Evolutionary conservation across 2,888 invertebrate species (phyloP).

Genomic region (Ochlodes sylvanus): DNA sequence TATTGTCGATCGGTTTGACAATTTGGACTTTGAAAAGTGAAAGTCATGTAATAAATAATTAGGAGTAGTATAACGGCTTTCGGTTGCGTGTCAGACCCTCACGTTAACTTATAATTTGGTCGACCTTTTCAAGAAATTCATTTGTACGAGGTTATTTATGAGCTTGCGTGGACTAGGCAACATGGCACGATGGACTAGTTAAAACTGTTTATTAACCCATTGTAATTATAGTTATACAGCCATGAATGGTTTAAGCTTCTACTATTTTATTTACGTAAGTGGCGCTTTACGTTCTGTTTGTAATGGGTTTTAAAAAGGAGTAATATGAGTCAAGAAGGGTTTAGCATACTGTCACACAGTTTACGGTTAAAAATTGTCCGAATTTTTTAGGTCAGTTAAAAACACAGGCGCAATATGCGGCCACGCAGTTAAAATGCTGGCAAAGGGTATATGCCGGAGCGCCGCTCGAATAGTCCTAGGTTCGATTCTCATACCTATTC

Average conservation of each 20-base stretch:
- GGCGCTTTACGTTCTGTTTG: too few relatives aligned
- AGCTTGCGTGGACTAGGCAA: constrained; percentile 65
- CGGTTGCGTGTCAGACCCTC: constrained; percentile 71
- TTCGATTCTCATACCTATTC: too few relatives aligned
- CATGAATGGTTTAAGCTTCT: neutral
- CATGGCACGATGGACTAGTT: constrained; percentile 59
- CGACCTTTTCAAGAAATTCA: constrained; percentile 83
- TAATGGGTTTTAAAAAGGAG: too few relatives aligned
- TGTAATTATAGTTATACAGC: constrained; percentile 13
- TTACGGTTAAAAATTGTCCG: too few relatives aligned
- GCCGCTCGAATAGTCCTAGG: too few relatives aligned
- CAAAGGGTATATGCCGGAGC: too few relatives aligned
- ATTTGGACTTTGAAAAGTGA: neutral
- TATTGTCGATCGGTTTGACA: neutral
- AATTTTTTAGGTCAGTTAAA: too few relatives aligned
- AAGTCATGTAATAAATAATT: constrained; percentile 4
- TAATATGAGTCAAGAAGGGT: too few relatives aligned
- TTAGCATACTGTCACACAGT: too few relatives aligned
- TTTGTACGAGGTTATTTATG: constrained; percentile 67
- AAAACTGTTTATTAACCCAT: constrained; percentile 58
- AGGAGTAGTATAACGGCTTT: constrained; percentile 60
- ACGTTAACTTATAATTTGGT: constrained; percentile 80
- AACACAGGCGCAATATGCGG: too few relatives aligned
- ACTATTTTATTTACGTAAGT: neutral
- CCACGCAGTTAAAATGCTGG: too few relatives aligned